These are phyloP conservation scores for Cirrhinus mrigala DNA, from an alignment of 2,797 vertebrate species.

Conservation along the genomic window DNA sequence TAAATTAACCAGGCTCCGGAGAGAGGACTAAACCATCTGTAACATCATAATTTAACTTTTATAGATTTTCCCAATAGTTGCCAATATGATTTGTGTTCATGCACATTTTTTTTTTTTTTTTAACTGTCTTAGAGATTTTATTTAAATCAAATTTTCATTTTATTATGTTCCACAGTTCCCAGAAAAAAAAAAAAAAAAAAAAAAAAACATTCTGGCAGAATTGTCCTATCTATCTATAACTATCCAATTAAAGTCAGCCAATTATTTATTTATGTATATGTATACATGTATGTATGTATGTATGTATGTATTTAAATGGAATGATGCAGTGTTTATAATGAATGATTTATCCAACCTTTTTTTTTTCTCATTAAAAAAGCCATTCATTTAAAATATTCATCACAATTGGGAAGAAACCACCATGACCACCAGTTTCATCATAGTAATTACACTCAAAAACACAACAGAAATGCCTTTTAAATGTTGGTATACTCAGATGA, in stretches of 20 bases:
- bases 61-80: constrained; percentile 15
- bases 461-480: neutral
- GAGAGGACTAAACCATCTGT: constrained; percentile 37
- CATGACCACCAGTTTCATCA: neutral
- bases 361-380: neutral
- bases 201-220: too few relatives aligned
- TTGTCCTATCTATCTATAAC: neutral
- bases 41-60: constrained; percentile 36
- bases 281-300: too few relatives aligned
- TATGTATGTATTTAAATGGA: neutral
- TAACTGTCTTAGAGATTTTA: too few relatives aligned
- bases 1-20: constrained; percentile 28
- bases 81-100: neutral
- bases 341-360: neutral
- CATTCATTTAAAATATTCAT: neutral
- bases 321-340: neutral
- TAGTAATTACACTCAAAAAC: neutral
- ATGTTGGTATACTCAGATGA: neutral
- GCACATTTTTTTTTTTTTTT: neutral
- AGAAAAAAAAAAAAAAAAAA: too few relatives aligned
- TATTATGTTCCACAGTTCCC: neutral
- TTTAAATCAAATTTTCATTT: too few relatives aligned
- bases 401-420: neutral
- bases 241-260: neutral
- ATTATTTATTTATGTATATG: neutral